These are phyloP conservation scores for Hydriomena furcata DNA, from an alignment of 2,888 invertebrate genomes.

Conservation along the genomic window DNA sequence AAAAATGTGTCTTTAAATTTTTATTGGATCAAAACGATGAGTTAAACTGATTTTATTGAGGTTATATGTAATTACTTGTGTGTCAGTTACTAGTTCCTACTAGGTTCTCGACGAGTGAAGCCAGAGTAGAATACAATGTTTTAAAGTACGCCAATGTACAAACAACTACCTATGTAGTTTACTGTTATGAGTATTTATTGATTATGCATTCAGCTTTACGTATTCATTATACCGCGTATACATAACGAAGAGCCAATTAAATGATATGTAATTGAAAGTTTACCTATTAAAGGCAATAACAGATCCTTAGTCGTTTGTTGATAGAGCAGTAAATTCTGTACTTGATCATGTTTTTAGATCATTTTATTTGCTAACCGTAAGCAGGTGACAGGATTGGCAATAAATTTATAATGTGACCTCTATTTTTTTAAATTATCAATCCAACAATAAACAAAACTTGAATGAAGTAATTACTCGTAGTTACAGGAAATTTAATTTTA, in stretches of 20 bases:
- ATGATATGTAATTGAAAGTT: conserved; percentile 18
- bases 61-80: too few relatives aligned
- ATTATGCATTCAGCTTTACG: conserved; percentile 11
- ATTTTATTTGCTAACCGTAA: conserved; percentile 25
- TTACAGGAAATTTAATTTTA: neutral
- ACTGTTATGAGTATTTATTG: conserved; percentile 3
- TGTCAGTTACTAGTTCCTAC: too few relatives aligned
- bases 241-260: conserved; percentile 13
- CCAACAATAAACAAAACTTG: neutral
- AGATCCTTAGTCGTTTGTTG: conserved; percentile 16
- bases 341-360: conserved; percentile 23
- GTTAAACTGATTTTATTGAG: too few relatives aligned
- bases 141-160: neutral
- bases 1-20: too few relatives aligned
- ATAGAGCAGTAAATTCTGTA: conserved; percentile 23
- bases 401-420: conserved; percentile 13
- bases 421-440: neutral
- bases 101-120: too few relatives aligned
- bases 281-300: conserved; percentile 23
- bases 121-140: too few relatives aligned
- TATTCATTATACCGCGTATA: conserved; percentile 13
- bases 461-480: too few relatives aligned
- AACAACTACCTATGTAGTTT: neutral
- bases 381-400: conserved; percentile 19
- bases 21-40: too few relatives aligned